Evolutionary conservation across 2,888 invertebrate genomes (phyloP).

Genomic region (Cyrtodaria siliqua): DNA sequence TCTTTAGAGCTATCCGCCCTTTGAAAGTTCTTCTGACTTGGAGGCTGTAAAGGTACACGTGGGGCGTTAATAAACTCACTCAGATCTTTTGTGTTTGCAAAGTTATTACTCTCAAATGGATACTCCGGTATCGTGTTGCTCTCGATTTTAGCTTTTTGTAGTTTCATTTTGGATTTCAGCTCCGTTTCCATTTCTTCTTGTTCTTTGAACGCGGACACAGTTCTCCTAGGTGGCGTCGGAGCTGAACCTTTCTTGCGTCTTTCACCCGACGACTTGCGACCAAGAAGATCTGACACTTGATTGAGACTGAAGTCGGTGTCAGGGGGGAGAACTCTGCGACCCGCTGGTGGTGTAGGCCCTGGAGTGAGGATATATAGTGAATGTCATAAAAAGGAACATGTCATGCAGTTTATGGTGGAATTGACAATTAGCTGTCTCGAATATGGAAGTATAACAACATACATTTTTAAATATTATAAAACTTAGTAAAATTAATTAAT

Average conservation of each 20-base stretch:
- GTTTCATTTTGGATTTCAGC: conserved; percentile 80
- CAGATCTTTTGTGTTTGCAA: conserved; percentile 65
- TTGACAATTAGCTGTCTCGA: no score
- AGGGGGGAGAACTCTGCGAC: conserved; percentile 76
- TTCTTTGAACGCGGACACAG: conserved; percentile 61
- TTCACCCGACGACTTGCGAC: conserved; percentile 72
- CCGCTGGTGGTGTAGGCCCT: conserved; percentile 82
- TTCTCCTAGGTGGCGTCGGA: conserved; percentile 96
- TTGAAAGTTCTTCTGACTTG: conserved; percentile 68
- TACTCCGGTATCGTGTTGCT: conserved; percentile 74
- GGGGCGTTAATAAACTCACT: conserved; percentile 65
- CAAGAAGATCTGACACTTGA: conserved; percentile 78
- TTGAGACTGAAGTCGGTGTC: conserved; percentile 76
- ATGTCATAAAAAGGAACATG: no score
- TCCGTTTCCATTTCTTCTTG: conserved; percentile 72
- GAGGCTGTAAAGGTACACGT: conserved; percentile 63
- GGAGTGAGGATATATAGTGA: conserved; percentile 22
- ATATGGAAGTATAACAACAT: no score
- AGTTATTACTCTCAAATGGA: conserved; percentile 63
- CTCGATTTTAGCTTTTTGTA: conserved; percentile 81
- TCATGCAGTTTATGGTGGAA: no score
- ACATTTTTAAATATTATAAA: no score
- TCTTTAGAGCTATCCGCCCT: conserved; percentile 58
- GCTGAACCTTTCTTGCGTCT: conserved; percentile 87
- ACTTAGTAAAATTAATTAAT: no score